phyloP scores from a whole-genome alignment of 2,888 invertebrate species.

The Agonopterix alstromeriana region DNA sequence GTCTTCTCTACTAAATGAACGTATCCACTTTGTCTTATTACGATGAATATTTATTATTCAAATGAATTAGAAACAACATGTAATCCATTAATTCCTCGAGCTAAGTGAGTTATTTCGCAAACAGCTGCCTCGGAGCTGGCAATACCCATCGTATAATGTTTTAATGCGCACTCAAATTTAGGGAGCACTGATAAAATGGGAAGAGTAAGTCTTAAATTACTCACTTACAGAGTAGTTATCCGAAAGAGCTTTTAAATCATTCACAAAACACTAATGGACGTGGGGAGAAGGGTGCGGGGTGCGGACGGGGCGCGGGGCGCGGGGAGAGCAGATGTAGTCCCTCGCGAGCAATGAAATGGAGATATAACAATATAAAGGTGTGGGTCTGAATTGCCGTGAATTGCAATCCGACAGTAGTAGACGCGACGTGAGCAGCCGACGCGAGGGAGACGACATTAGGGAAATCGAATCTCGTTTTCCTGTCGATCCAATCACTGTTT shows the following conservation, averaged over 20 bases:
- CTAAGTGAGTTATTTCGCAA: slow-evolving; percentile 31
- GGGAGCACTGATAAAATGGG: slow-evolving; percentile 75
- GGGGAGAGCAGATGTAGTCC: slow-evolving; percentile 61
- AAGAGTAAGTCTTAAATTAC: slow-evolving; percentile 74
- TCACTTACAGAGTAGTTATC: slow-evolving; percentile 77
- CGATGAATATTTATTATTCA: background rate
- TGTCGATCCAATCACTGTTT: slow-evolving; percentile 10
- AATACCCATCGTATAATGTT: slow-evolving; percentile 44
- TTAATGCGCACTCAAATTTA: slow-evolving; percentile 75
- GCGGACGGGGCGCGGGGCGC: slow-evolving; percentile 21
- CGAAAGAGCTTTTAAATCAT: slow-evolving; percentile 78
- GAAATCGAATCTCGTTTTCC: slow-evolving; percentile 14
- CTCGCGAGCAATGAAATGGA: slow-evolving; percentile 70
- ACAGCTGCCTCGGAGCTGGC: slow-evolving; percentile 30
- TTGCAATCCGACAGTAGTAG: slow-evolving; percentile 40
- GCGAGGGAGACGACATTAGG: slow-evolving; percentile 12
- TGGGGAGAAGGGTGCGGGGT: slow-evolving; percentile 44
- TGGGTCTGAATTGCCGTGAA: slow-evolving; percentile 58
- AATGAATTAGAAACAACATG: slow-evolving; percentile 1
- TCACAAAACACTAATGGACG: slow-evolving; percentile 78
- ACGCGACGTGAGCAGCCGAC: slow-evolving; percentile 10
- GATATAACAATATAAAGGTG: slow-evolving; percentile 74
- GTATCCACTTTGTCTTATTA: too few species aligned
- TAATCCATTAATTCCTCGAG: slow-evolving; percentile 36
- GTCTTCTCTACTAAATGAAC: too few species aligned